phyloP scores from a whole-genome alignment of 1,140 invertebrate genomes.

The Schlechtendalia chinensis region DNA sequence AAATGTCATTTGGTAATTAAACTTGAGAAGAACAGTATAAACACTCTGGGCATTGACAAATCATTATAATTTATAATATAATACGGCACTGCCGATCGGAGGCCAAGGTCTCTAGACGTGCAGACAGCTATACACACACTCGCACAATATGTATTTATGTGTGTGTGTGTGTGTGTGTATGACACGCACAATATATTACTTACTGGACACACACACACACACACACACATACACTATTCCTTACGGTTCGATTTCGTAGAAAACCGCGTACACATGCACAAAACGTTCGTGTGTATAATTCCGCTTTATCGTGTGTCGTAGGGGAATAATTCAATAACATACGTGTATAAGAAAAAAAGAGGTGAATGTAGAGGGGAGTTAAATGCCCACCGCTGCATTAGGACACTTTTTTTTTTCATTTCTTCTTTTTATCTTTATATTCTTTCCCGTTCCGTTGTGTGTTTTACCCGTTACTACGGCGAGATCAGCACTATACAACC shows the following conservation, averaged over 20 bases:
- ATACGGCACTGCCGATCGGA: neutral
- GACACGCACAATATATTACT: neutral
- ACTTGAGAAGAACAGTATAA: conserved; percentile 26
- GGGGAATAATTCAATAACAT: too few relatives aligned
- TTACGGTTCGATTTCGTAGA: conserved; percentile 21
- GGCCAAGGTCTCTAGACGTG: conserved; percentile 21
- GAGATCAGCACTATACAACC: neutral
- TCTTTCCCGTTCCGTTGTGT: neutral
- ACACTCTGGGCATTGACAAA: conserved; percentile 27
- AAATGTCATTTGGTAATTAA: conserved; percentile 36
- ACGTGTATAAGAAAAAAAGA: too few relatives aligned
- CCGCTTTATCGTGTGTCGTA: neutral
- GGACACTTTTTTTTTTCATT: conserved; percentile 19
- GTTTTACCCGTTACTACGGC: neutral
- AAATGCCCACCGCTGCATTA: neutral
- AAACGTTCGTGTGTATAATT: neutral
- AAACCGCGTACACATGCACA: neutral
- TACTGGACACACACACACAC: neutral
- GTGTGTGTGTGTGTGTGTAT: neutral
- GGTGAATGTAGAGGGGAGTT: too few relatives aligned
- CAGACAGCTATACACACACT: conserved; percentile 10
- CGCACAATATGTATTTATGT: neutral
- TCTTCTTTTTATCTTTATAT: neutral
- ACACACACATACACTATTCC: neutral
- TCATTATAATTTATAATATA: conserved; percentile 37